phyloP scores from a whole-genome alignment of 2,113 vertebrate species.

The Phylloscopus trochiloides region DNA sequence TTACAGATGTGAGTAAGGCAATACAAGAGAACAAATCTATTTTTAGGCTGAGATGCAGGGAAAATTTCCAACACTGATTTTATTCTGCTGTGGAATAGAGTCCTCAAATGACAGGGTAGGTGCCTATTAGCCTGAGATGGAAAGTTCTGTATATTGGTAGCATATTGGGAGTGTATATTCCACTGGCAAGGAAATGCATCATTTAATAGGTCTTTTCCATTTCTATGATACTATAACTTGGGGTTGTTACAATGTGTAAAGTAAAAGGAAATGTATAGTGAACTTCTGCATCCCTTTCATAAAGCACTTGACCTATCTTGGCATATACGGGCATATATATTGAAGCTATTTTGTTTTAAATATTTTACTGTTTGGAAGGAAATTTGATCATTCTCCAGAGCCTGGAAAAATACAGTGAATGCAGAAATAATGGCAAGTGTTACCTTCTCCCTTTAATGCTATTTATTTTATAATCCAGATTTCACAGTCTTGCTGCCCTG shows the following conservation, averaged over 20 bases:
- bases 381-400: conserved; percentile 2
- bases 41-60: conserved; percentile 60
- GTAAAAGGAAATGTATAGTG: conserved; percentile 10
- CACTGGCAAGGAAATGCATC: not conserved
- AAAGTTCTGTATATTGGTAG: conserved; percentile 30
- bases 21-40: conserved; percentile 47
- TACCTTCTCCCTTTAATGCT: not conserved
- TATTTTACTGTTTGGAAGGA: conserved; percentile 37
- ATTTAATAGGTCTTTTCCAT: conserved; percentile 35
- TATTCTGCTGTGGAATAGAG: conserved; percentile 59
- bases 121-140: conserved; percentile 62
- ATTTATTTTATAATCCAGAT: not conserved
- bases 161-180: not conserved
- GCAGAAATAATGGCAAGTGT: conserved; percentile 2
- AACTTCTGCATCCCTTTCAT: not conserved
- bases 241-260: not conserved
- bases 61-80: conserved; percentile 66
- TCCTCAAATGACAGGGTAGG: conserved; percentile 61
- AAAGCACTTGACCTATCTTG: not conserved
- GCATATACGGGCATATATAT: not conserved
- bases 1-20: conserved; percentile 57
- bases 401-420: not conserved
- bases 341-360: conserved; percentile 32
- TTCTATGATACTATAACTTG: not conserved
- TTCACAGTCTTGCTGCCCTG: not conserved